phyloP scores from a whole-genome alignment of 2,113 vertebrate genomes.

The Poecile atricapillus region DNA sequence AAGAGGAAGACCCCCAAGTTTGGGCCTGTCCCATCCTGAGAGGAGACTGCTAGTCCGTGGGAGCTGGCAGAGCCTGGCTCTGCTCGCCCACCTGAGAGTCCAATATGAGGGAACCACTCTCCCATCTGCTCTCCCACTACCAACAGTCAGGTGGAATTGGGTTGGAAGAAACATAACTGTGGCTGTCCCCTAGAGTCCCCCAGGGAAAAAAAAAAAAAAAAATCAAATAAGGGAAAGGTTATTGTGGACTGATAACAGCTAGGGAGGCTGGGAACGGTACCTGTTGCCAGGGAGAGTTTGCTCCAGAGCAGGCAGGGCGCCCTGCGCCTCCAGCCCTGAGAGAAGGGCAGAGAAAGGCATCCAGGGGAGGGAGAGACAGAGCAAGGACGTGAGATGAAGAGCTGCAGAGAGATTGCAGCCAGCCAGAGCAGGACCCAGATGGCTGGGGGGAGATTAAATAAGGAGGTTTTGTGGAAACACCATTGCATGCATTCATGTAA shows the following conservation, averaged over 20 bases:
- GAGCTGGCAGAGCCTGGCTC: background rate
- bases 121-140: accelerated
- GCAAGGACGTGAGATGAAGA: background rate
- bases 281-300: constrained; percentile 31
- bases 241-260: constrained; percentile 36
- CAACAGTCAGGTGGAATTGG: accelerated
- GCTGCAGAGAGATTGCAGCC: background rate
- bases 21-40: background rate
- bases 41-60: background rate
- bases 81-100: background rate
- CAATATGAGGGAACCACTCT: accelerated
- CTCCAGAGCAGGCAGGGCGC: background rate
- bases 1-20: accelerated
- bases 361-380: background rate
- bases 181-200: background rate
- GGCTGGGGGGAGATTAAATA: background rate
- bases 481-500: background rate
- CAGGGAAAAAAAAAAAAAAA: background rate
- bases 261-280: background rate
- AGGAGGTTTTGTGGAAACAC: background rate
- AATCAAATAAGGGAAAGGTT: constrained; percentile 41
- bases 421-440: background rate
- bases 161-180: background rate
- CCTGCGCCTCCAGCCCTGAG: background rate
- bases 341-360: background rate